Evolutionary conservation across 2,113 vertebrate species (phyloP).

Genomic region (Zootoca vivipara): DNA sequence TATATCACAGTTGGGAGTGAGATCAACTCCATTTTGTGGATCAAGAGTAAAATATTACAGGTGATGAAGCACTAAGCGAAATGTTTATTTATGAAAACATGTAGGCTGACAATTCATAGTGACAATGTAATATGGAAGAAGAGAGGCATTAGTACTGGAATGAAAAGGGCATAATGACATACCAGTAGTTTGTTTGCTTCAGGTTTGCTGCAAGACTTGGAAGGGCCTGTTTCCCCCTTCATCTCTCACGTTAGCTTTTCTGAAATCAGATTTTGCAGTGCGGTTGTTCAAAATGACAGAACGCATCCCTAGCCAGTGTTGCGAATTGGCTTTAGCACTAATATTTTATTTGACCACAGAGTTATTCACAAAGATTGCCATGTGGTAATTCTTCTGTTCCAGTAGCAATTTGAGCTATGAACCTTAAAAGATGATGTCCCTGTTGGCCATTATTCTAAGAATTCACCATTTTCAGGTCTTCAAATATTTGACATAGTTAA

Average conservation of each 20-base stretch:
- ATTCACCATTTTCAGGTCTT: background rate
- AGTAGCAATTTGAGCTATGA: background rate
- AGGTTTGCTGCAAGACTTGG: constrained; percentile 15
- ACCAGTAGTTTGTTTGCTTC: constrained; percentile 31
- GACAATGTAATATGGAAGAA: constrained; percentile 27
- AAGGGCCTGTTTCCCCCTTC: constrained; percentile 25
- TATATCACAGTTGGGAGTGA: constrained; percentile 65
- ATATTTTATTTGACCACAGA: accelerated
- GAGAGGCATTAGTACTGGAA: constrained; percentile 25
- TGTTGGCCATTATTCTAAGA: background rate
- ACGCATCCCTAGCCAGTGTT: background rate
- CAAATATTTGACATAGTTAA: background rate
- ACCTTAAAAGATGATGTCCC: background rate
- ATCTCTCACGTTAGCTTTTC: background rate
- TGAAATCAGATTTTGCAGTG: background rate
- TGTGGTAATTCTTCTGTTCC: background rate
- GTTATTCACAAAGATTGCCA: background rate
- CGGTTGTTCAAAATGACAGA: constrained; percentile 12
- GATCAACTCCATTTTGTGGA: constrained; percentile 69
- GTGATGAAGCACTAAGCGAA: constrained; percentile 71
- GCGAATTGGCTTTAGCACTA: constrained; percentile 17
- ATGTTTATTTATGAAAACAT: constrained; percentile 77
- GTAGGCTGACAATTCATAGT: constrained; percentile 57
- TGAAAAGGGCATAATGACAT: constrained; percentile 32
- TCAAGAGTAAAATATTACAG: constrained; percentile 74